Percentiles rank a stretch among this genome's conserved stretches.
These are phyloP conservation scores for Geopemphigus sp. DNA, from an alignment of 1,140 invertebrate species.

Conservation along the genomic window DNA sequence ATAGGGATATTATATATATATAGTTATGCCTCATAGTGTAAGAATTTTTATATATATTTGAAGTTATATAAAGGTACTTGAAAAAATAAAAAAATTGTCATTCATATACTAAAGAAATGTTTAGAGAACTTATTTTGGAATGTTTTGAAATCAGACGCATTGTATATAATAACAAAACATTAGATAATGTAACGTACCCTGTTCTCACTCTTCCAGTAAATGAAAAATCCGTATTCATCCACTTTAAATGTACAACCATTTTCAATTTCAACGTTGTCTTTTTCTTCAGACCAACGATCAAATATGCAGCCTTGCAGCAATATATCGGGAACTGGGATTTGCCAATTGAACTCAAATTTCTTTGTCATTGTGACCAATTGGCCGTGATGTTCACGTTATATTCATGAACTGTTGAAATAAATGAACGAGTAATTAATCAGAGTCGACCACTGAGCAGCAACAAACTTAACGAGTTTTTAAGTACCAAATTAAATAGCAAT, in stretches of 20 bases:
- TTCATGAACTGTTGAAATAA: constrained; percentile 34
- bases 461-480: constrained; percentile 38
- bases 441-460: neutral
- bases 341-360: constrained; percentile 98
- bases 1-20: constrained; percentile 51
- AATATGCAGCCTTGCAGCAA: constrained; percentile 81
- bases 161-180: too few relatives aligned
- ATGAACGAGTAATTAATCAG: constrained; percentile 28
- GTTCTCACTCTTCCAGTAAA: constrained; percentile 97
- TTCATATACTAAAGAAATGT: too few relatives aligned
- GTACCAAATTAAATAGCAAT: constrained; percentile 27
- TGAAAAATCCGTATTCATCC: constrained; percentile 98
- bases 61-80: too few relatives aligned
- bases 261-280: constrained; percentile 86
- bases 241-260: constrained; percentile 88
- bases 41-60: too few relatives aligned
- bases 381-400: constrained; percentile 38
- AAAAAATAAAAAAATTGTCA: too few relatives aligned
- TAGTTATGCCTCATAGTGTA: too few relatives aligned
- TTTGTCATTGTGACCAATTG: constrained; percentile 76
- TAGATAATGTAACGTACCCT: constrained; percentile 64
- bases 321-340: constrained; percentile 83
- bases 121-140: too few relatives aligned
- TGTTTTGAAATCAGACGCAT: too few relatives aligned
- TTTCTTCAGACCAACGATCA: constrained; percentile 96